A percentile compares a stretch with the other conserved stretches of the same genome.
Evolutionary conservation across 2,113 vertebrate species (phyloP).

Genomic region (Prochilodus magdalenae): DNA sequence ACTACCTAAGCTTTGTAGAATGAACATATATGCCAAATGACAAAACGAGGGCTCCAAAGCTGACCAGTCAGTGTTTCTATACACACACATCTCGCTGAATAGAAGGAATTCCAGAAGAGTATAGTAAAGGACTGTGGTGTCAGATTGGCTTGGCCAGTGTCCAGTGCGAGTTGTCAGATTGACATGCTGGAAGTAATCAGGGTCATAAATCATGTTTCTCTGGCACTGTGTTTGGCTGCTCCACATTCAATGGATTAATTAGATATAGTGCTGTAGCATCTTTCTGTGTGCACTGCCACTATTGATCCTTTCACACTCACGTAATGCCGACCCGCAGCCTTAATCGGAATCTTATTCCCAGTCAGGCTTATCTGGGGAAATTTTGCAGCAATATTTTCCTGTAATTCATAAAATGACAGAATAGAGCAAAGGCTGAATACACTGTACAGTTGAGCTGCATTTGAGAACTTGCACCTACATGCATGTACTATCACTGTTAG

Average conservation of each 20-base stretch:
- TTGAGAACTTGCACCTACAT: background rate
- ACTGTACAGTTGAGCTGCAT: background rate
- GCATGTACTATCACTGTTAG: too few species aligned
- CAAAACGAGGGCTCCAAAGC: too few species aligned
- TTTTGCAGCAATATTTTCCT: background rate
- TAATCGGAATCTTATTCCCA: background rate
- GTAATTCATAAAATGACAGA: background rate
- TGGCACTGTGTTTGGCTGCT: conserved; percentile 11
- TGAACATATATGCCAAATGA: too few species aligned
- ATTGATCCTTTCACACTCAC: conserved; percentile 27
- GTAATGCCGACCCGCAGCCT: conserved; percentile 26
- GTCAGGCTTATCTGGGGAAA: conserved; percentile 10
- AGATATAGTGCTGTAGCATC: conserved; percentile 43
- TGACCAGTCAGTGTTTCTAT: background rate
- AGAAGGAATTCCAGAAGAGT: background rate
- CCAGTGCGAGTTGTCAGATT: conserved; percentile 37
- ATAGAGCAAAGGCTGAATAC: too few species aligned
- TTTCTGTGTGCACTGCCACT: conserved; percentile 33
- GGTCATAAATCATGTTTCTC: conserved; percentile 52
- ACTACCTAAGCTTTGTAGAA: too few species aligned
- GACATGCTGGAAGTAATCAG: conserved; percentile 38
- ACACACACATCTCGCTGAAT: background rate
- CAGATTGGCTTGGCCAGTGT: conserved; percentile 12
- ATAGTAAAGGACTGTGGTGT: background rate
- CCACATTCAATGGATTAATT: conserved; percentile 48